Base-by-base conservation (phyloP, 1,140 invertebrate genomes). In the Drosophila arawakana region DNA sequence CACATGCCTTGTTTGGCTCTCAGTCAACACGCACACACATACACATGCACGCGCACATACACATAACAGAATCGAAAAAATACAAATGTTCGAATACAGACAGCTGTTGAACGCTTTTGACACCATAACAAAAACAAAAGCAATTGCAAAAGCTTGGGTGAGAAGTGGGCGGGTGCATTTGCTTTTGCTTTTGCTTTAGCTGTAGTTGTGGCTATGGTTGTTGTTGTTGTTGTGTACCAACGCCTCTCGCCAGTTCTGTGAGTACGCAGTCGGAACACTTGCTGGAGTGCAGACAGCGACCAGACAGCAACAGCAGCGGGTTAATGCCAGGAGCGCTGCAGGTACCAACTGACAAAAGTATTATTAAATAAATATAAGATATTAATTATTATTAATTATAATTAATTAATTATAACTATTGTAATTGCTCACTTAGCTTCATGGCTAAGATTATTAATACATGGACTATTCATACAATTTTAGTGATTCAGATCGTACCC, bases 51-150 rank as follows among this genome's bases (percentile, higher is more conserved):
- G 25, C 50, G 57, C 8, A 68, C 62, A 52, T 10, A 18, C n/a
- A 21, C 43, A 47, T 10, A 21, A 21, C 50, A 35, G 78, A 77
- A 84, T 65, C 69, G 55, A 50, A 58, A 58, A 65, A 71, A 85
- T 71, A 69, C 67, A 47, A 74, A 73, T 69, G 61, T 65, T 71
- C 59, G 35, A 58, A 11, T 37, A 39, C 68, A 79, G 76, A 74
- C 83, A 86, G 83, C 83, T 86, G 84, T 86, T 88, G 84, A 88
- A 83, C 70, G 80, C 78, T 83, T 83, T 83, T 65, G 76, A 79
- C 61, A 76, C 73, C 73, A 75, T 65, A 75, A 47, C 44, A 46
- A 44, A 46, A 46, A 62, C 68, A 50, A 71, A 58, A 41, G 35
- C n/a, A 58, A 76, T 52, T 77, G 73, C 74, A 61, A 85, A 85